A percentile compares a stretch with the other conserved stretches of the same genome.
These are phyloP conservation scores for Pseudopipra pipra DNA, from an alignment of 2,113 vertebrate genomes.

Conservation along the genomic window DNA sequence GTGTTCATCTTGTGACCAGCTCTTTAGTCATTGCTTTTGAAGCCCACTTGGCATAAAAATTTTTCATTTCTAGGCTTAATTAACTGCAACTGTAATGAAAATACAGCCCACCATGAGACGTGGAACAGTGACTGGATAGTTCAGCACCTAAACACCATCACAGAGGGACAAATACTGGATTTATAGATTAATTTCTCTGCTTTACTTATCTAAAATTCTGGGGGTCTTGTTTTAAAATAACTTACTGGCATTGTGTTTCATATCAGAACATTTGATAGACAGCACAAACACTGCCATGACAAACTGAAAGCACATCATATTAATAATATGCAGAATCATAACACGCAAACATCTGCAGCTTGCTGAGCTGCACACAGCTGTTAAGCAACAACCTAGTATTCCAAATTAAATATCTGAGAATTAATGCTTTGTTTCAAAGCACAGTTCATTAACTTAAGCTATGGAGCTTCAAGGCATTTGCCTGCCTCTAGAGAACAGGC, in stretches of 20 bases:
- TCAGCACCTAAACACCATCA: background rate
- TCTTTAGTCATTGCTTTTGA: constrained; percentile 27
- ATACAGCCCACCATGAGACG: background rate
- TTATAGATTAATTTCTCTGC: background rate
- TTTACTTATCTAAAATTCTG: background rate
- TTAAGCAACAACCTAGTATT: background rate
- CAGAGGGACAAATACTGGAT: background rate
- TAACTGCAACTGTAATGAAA: constrained; percentile 8
- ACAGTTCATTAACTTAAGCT: background rate
- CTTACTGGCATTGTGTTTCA: background rate
- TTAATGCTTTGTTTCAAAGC: background rate
- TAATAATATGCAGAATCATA: background rate
- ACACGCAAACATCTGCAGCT: background rate
- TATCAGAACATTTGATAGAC: background rate
- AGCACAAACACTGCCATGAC: background rate
- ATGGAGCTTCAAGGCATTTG: background rate
- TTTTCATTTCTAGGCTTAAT: constrained; percentile 13
- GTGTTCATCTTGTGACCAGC: constrained; percentile 15
- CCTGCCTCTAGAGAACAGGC: background rate
- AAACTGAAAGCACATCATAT: background rate
- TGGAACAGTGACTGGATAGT: background rate
- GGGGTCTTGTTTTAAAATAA: background rate
- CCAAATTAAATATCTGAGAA: background rate
- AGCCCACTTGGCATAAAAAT: background rate
- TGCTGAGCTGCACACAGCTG: background rate